These are phyloP conservation scores for Barbus barbus DNA, from an alignment of 2,113 vertebrate genomes.

Conservation along the genomic window DNA sequence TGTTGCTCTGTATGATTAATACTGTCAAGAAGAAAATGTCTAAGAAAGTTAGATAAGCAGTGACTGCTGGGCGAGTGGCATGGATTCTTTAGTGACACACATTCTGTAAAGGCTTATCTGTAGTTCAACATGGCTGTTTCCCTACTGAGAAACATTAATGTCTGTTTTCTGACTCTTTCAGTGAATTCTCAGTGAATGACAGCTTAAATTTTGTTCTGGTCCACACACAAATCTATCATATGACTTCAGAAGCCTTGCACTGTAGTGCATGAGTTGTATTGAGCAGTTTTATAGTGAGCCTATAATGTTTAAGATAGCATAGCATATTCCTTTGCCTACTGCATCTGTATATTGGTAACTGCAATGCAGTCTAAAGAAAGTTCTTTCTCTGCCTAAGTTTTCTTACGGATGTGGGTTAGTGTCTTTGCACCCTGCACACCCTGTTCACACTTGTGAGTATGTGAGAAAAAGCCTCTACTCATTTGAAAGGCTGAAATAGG, in stretches of 20 bases:
- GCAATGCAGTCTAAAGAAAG: conserved; percentile 10
- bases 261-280: not conserved
- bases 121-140: not conserved
- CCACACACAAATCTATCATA: not conserved
- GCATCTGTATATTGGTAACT: not conserved
- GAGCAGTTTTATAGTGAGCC: not conserved
- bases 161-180: not conserved
- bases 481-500: conserved; percentile 34
- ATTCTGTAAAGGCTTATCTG: not conserved
- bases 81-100: not conserved
- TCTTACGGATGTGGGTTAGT: not conserved
- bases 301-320: not conserved
- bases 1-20: not conserved
- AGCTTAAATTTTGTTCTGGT: not conserved
- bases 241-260: not conserved
- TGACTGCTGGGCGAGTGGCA: not conserved
- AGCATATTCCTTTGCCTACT: not conserved
- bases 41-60: not conserved
- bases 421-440: not conserved
- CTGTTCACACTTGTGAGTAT: not conserved
- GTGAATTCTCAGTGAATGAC: not conserved
- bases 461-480: not conserved
- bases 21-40: not conserved
- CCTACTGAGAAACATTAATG: not conserved
- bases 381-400: conserved; percentile 2